Evolutionary conservation across 35 echinoderm and acorn worm genomes (phyloP), one percentile per base, ranked within the genome.

Genomic region (Ophioderma brevispina): DNA sequence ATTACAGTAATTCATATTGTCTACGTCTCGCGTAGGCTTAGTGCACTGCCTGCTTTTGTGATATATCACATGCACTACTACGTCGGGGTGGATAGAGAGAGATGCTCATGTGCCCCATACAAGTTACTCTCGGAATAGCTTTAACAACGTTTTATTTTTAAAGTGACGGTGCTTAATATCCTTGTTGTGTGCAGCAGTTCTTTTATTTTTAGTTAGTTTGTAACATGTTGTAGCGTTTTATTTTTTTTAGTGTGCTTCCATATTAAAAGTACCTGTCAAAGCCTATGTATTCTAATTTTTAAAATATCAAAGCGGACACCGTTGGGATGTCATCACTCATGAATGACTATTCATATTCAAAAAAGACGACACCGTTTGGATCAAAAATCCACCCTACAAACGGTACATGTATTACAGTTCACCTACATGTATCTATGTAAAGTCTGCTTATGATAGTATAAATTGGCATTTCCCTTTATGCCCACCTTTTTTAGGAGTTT

Each of bases 111-210:
- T n/a, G n/a, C n/a, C n/a, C n/a, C n/a, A n/a, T n/a, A n/a, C n/a
- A n/a, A n/a, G n/a, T n/a, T n/a, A n/a, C n/a, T n/a, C n/a, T 70
- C 15, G 2, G 2, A 18, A 70, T 70, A 70, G 59, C 59, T 70
- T 70, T 70, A 70, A 70, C 10, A 25, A 18, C 15, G 10, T 70
- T 70, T 13, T n/a, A 15, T 70, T 70, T 25, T 70, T 70, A 70
- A 70, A 25, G 28, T 70, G 15, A 70, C 28, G 59, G 59, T 70
- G 59, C 59, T 70, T 70, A 25, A 70, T 6, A 70, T 2, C n/a
- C 28, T 70, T 70, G 59, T 70, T 70, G 59, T 70, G 59, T 70
- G 59, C 59, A 70, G 59, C 59, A 70, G 10, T 70, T 70, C 59
- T 70, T 8, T 15, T 70, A 70, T 70, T 70, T 70, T 70, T 70